phyloP scores from a whole-genome alignment of 2,888 invertebrate species.

The Pristionchus japonicus region DNA sequence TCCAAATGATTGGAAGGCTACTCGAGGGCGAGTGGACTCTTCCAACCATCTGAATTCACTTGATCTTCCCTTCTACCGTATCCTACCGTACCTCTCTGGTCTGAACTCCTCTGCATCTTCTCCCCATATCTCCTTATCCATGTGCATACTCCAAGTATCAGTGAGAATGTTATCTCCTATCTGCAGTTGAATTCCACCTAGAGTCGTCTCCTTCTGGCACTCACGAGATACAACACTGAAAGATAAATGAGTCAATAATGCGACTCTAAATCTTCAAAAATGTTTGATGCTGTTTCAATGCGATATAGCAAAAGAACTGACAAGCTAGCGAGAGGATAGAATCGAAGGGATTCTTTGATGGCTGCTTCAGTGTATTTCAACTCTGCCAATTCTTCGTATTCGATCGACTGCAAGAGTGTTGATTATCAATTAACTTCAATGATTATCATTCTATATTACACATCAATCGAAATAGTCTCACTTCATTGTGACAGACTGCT shows the following conservation, averaged over 20 bases:
- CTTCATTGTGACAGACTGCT: conserved; percentile 51
- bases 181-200: neutral
- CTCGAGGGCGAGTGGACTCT: conserved; percentile 28
- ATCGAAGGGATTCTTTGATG: conserved; percentile 66
- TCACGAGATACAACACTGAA: conserved; percentile 39
- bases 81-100: conserved; percentile 39
- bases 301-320: conserved; percentile 50
- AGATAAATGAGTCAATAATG: neutral
- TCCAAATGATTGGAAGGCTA: conserved; percentile 57
- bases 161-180: conserved; percentile 19
- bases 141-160: conserved; percentile 44
- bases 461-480: neutral
- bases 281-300: too few relatives aligned
- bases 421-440: neutral
- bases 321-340: conserved; percentile 67
- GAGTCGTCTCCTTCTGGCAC: neutral
- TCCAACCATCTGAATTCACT: conserved; percentile 51
- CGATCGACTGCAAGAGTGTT: conserved; percentile 47
- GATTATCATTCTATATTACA: neutral
- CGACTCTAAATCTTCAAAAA: too few relatives aligned
- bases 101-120: conserved; percentile 43
- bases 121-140: conserved; percentile 46
- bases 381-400: conserved; percentile 63
- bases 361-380: conserved; percentile 65
- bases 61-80: neutral